Conservation (phyloP, 2,113 vertebrate genomes). For the Nothobranchius kuhntae region DNA sequence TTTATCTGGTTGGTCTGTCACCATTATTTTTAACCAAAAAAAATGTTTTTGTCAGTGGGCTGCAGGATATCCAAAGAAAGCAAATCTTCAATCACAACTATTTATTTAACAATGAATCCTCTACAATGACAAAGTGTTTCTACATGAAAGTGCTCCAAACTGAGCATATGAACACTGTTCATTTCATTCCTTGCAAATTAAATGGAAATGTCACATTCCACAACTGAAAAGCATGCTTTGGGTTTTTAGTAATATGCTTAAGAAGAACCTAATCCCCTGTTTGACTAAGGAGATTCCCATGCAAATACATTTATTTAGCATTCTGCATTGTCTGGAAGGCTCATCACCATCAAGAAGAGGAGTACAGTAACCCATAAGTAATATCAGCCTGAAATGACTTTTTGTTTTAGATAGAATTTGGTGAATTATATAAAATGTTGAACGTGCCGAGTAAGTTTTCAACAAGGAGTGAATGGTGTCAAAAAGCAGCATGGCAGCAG, state of each 20-base stretch:
- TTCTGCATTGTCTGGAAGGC: conserved; percentile 26
- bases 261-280: conserved; percentile 44
- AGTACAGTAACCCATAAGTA: background rate
- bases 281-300: conserved; percentile 56
- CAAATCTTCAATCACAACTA: background rate
- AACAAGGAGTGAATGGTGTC: conserved; percentile 30
- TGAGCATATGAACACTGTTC: background rate
- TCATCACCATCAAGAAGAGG: background rate
- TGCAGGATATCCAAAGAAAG: too few species aligned
- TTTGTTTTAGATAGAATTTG: conserved; percentile 12
- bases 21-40: too few species aligned
- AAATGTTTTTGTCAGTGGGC: too few species aligned
- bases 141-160: background rate
- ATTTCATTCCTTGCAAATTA: conserved; percentile 11
- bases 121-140: background rate
- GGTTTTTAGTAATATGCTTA: conserved; percentile 53
- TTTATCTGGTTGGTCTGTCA: too few species aligned
- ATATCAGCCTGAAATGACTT: conserved; percentile 1
- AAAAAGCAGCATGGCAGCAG: conserved; percentile 38
- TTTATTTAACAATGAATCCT: background rate
- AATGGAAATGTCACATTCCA: conserved; percentile 28
- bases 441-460: conserved; percentile 34
- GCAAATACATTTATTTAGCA: conserved; percentile 49
- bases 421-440: conserved; percentile 13
- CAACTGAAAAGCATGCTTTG: conserved; percentile 42